Evolutionary conservation across 2,797 vertebrate genomes (phyloP).

Genomic region (Sebastes oblongus): DNA sequence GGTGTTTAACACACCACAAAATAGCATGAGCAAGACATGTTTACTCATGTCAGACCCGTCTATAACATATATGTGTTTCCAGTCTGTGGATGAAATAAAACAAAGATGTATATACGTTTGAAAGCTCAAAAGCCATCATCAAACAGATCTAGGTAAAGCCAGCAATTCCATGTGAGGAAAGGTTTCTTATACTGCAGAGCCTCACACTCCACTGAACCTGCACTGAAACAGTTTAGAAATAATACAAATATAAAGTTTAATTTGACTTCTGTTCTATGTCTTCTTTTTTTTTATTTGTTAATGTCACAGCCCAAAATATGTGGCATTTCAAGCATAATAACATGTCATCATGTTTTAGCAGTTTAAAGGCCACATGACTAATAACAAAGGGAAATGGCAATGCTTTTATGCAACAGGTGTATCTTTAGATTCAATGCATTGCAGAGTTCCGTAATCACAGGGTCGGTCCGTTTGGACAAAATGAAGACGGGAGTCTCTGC

Average conservation of each 20-base stretch:
- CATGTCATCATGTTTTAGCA: slow-evolving; percentile 31
- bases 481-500: neutral
- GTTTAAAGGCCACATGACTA: slow-evolving; percentile 35
- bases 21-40: neutral
- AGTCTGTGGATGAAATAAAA: neutral
- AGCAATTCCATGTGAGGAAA: neutral
- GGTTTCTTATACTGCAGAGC: neutral
- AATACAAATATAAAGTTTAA: neutral
- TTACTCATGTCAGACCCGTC: neutral
- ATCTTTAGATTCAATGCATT: slow-evolving; percentile 34
- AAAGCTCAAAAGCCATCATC: neutral
- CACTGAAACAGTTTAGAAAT: neutral
- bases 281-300: slow-evolving; percentile 20
- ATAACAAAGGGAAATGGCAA: slow-evolving; percentile 54
- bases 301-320: slow-evolving; percentile 52
- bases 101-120: neutral
- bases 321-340: slow-evolving; percentile 55
- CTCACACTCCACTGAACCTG: neutral
- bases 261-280: neutral
- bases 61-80: neutral
- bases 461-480: slow-evolving; percentile 12
- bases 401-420: slow-evolving; percentile 46
- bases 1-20: neutral
- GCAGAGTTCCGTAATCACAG: slow-evolving; percentile 21
- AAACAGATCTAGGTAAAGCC: neutral